Base-by-base conservation (phyloP, 53 echinoderm and acorn worm genomes). In the Hippasteria phrygiana region DNA sequence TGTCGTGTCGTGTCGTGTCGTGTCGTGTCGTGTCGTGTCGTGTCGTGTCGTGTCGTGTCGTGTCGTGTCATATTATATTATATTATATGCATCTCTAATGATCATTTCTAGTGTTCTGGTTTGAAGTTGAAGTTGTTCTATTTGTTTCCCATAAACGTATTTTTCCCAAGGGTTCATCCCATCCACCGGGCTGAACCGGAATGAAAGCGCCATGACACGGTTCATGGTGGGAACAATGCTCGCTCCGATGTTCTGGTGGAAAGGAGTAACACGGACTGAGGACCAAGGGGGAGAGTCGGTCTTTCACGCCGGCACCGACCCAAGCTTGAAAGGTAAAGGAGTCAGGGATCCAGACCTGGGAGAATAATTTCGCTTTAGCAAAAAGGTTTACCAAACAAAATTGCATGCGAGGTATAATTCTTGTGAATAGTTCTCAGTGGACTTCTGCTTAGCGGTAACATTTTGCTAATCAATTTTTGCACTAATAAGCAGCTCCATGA, bases 221-320 rank as follows among this genome's bases (percentile, higher is more conserved):
- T 88, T 96, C 28, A 33, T 88, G 26, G 26, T 86, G 31, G 54
- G 71, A 9, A 39, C 53, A 3, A 13, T 90, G 0, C 24, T 94
- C 31, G 14, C 10, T 2, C 90, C 92, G 0, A 35, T 94, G 0
- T 88, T 94, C 28, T 88, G 78, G 39, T 67, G 85, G 75, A 42
- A 88, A 27, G 94, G 94, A 17, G 74, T 94, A 1, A 87, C 94
- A 13, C 55, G 90, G 65, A 92, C 94, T 0, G 46, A 92, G 24
- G 90, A 94, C 22, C 92, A 94, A 45, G 96, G 94, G 3, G 92
- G 92, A 12, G 85, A 91, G 26, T 65, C 89, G n/a, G 34, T 95
- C 18, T 89, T 82, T 81, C 64, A 91, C 38, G 82, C 93, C 16
- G 93, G 91, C 26, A 87, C 93, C 11, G 90, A 93, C 67, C 62